Evolutionary conservation across 2,797 vertebrate species (phyloP).

Genomic region (Acropternis orthonyx): DNA sequence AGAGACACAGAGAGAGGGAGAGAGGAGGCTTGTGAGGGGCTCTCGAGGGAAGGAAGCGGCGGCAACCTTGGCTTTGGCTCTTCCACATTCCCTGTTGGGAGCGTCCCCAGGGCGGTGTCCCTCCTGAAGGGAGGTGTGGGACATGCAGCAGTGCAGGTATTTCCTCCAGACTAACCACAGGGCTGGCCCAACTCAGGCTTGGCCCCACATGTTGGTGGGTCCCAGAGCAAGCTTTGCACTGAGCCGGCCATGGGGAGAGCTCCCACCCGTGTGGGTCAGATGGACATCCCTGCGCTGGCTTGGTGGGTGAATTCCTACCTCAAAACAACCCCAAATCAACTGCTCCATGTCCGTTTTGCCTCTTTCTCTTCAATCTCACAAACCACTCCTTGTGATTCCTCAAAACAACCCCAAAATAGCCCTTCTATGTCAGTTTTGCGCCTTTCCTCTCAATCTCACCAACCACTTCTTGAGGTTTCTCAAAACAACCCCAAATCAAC

Average conservation of each 20-base stretch:
- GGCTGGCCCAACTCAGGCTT: not conserved
- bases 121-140: not conserved
- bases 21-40: not conserved
- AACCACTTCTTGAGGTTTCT: not conserved
- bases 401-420: not conserved
- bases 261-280: fast-evolving
- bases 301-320: not conserved
- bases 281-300: not conserved
- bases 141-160: not conserved
- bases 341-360: not conserved
- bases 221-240: not conserved
- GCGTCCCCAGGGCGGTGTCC: not conserved
- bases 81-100: not conserved
- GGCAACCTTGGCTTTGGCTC: not conserved
- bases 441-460: fast-evolving
- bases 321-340: not conserved
- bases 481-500: not conserved
- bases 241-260: not conserved
- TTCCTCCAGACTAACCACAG: not conserved
- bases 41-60: not conserved
- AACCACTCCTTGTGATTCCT: not conserved
- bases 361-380: not conserved
- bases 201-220: fast-evolving
- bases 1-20: not conserved
- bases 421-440: not conserved